These are phyloP conservation scores for Danionella cerebrum DNA, from an alignment of 2,113 vertebrate genomes.

Conservation along the genomic window DNA sequence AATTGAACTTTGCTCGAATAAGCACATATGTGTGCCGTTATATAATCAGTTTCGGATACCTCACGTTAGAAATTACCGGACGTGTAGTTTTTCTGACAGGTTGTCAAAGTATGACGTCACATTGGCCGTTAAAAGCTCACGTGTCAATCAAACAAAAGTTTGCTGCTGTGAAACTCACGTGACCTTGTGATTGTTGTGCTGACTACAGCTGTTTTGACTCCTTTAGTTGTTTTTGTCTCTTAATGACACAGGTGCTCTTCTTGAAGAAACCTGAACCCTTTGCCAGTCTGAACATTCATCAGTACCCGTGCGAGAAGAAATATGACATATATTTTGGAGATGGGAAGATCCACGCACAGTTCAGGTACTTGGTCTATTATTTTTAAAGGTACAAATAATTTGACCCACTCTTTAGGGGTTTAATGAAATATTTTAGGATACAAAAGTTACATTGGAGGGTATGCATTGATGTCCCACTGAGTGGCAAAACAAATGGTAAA, in stretches of 20 bases:
- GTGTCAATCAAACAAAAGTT: background rate
- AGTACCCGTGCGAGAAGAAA: slow-evolving; percentile 83
- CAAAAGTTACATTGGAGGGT: too few species aligned
- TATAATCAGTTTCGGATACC: background rate
- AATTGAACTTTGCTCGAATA: background rate
- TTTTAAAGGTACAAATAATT: too few species aligned
- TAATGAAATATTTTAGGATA: too few species aligned
- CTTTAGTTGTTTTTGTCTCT: background rate
- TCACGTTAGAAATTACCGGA: background rate
- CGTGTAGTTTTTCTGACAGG: background rate
- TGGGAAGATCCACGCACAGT: slow-evolving; percentile 74
- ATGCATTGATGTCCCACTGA: too few species aligned
- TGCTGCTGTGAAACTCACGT: too few species aligned
- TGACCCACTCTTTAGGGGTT: too few species aligned
- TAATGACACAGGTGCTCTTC: slow-evolving; percentile 78
- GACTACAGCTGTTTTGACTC: too few species aligned
- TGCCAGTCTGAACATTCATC: slow-evolving; percentile 66
- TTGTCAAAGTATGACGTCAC: background rate
- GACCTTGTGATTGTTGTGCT: too few species aligned
- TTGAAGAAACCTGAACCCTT: slow-evolving; percentile 76
- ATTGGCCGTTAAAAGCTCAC: background rate
- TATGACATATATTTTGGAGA: slow-evolving; percentile 85
- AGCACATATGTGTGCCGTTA: background rate
- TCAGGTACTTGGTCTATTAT: slow-evolving; percentile 67
- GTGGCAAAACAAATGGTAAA: too few species aligned